phyloP scores from a whole-genome alignment of 2,888 invertebrate species.

The Aphodius sticticus region DNA sequence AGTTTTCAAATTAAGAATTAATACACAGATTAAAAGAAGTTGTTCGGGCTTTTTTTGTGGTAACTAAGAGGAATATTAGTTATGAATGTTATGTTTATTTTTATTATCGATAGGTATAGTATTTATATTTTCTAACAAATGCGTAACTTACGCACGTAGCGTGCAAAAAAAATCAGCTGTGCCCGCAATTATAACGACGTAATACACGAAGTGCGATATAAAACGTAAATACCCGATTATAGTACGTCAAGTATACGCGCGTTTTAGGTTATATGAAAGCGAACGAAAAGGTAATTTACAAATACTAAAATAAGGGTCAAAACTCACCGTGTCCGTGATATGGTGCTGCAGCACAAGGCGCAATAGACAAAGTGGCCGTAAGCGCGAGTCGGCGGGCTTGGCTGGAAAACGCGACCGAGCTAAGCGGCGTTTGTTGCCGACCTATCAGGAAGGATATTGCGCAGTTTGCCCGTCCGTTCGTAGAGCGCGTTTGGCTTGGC shows the following conservation, averaged over 20 bases:
- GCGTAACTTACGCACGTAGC: neutral
- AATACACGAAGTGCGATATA: neutral
- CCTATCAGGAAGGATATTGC: slow-evolving; percentile 46
- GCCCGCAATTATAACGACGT: neutral
- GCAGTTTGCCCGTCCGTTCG: slow-evolving; percentile 43
- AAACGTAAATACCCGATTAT: neutral
- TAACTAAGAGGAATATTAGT: no score
- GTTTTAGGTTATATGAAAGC: slow-evolving; percentile 5
- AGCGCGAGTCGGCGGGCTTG: slow-evolving; percentile 13
- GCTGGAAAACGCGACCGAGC: slow-evolving; percentile 26
- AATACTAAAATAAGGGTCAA: slow-evolving; percentile 27
- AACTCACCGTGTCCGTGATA: slow-evolving; percentile 45
- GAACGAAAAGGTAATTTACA: slow-evolving; percentile 11
- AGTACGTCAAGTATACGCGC: neutral
- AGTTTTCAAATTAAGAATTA: neutral
- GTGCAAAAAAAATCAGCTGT: slow-evolving; percentile 4
- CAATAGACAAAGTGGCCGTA: slow-evolving; percentile 43
- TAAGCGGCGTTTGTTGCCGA: slow-evolving; percentile 39
- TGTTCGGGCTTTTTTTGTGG: no score
- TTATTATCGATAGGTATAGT: neutral
- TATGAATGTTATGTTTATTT: neutral
- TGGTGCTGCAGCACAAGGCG: slow-evolving; percentile 38
- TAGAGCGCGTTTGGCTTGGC: slow-evolving; percentile 10
- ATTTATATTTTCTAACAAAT: neutral
- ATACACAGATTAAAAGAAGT: no score